These are phyloP conservation scores for Atractosteus spatula DNA, from an alignment of 2,113 vertebrate species.

Conservation along the genomic window DNA sequence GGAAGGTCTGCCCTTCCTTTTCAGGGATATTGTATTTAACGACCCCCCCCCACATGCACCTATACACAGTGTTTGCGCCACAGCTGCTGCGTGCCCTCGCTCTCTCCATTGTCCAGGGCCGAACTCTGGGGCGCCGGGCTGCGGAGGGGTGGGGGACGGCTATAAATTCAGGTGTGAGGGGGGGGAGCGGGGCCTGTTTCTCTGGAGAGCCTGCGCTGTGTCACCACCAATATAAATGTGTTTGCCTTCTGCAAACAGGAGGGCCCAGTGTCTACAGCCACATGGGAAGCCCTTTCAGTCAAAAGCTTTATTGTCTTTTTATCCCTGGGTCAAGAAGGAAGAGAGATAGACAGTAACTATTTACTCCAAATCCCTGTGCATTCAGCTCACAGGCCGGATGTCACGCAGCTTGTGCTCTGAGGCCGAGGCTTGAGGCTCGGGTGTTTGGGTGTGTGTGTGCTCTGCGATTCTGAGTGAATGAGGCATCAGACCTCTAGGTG, in stretches of 20 bases:
- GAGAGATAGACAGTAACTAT: conserved; percentile 15
- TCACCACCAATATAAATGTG: conserved; percentile 17
- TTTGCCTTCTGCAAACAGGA: conserved; percentile 26
- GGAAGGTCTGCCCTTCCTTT: no score
- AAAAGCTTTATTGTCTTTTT: conserved; percentile 16
- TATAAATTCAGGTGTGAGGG: conserved; percentile 13
- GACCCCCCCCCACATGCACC: not conserved
- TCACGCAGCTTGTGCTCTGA: no score
- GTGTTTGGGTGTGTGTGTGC: no score
- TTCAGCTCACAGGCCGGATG: not conserved
- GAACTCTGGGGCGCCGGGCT: not conserved
- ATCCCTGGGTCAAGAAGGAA: conserved; percentile 16
- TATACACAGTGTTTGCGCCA: not conserved
- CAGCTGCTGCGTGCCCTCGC: conserved; percentile 12
- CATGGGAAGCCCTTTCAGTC: conserved; percentile 17
- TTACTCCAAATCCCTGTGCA: not conserved
- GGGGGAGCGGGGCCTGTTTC: conserved; percentile 7
- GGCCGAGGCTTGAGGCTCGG: no score
- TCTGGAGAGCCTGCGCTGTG: conserved; percentile 3
- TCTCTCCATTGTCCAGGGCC: conserved; percentile 5
- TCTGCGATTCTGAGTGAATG: no score
- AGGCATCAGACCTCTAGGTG: no score
- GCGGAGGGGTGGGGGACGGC: not conserved
- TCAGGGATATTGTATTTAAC: not conserved
- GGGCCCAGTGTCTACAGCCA: conserved; percentile 3